These are phyloP conservation scores for Cecidostiba fungosa DNA, from an alignment of 2,888 invertebrate species.

Conservation along the genomic window DNA sequence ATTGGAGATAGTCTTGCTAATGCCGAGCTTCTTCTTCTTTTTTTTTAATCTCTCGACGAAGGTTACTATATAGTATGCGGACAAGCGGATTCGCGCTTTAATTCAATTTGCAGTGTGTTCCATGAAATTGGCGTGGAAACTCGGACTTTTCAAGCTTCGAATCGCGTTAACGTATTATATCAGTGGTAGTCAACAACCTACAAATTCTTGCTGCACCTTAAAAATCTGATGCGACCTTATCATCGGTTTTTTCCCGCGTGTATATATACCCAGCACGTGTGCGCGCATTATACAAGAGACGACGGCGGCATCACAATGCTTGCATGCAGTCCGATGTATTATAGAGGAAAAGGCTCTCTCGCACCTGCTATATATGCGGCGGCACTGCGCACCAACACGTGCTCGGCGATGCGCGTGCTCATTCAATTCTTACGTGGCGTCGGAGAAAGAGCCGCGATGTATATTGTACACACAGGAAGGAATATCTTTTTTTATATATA, in stretches of 20 bases:
- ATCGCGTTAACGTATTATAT: not conserved
- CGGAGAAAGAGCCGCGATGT: not conserved
- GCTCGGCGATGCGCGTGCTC: not conserved
- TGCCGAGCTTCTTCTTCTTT: not conserved
- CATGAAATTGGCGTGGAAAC: not conserved
- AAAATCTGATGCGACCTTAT: no score
- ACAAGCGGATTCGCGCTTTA: not conserved
- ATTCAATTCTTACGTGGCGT: conserved; percentile 8
- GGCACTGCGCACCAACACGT: not conserved
- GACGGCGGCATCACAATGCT: not conserved
- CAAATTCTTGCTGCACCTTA: not conserved
- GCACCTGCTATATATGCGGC: not conserved
- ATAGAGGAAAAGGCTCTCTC: not conserved
- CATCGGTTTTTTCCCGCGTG: no score
- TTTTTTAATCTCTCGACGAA: not conserved
- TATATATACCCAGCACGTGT: not conserved
- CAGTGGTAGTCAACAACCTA: no score
- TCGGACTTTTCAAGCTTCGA: conserved; percentile 28
- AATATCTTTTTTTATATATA: conserved; percentile 1
- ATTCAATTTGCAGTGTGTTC: conserved; percentile 27
- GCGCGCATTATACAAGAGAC: conserved; percentile 11
- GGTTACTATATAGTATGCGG: not conserved
- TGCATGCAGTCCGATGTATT: no score
- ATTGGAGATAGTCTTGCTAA: not conserved
- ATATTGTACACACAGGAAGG: not conserved